These are phyloP conservation scores for Heliothis peltigera DNA, from an alignment of 2,888 invertebrate species.

Conservation along the genomic window DNA sequence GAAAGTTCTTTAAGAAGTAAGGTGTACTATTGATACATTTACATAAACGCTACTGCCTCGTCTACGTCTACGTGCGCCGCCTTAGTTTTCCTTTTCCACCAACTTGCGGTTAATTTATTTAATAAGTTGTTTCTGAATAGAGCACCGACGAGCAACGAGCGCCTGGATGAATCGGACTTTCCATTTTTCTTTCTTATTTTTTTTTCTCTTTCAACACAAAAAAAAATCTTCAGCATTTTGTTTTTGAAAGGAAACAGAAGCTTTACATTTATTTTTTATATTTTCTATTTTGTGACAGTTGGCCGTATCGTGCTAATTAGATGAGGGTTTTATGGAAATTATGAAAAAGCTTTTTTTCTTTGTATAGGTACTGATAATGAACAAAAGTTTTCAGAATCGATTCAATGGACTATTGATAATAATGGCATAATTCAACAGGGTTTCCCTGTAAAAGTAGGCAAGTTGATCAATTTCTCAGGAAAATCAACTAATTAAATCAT, in stretches of 20 bases:
- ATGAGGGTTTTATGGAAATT: conserved; percentile 37
- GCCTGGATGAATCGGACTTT: conserved; percentile 82
- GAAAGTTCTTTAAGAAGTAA: neutral
- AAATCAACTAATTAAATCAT: neutral
- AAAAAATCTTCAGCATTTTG: conserved; percentile 68
- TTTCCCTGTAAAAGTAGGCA: neutral
- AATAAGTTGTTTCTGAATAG: conserved; percentile 88
- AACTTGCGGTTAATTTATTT: conserved; percentile 89
- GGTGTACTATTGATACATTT: conserved; percentile 11
- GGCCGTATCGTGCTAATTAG: conserved; percentile 64
- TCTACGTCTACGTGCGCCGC: conserved; percentile 41
- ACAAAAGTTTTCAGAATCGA: conserved; percentile 2
- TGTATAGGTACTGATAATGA: conserved; percentile 6
- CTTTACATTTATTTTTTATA: conserved; percentile 59
- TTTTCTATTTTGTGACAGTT: conserved; percentile 69
- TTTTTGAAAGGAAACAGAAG: conserved; percentile 68
- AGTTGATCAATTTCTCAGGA: neutral
- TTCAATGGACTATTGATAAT: conserved; percentile 3
- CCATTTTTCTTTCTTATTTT: conserved; percentile 75
- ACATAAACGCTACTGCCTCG: conserved; percentile 42
- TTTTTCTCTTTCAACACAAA: conserved; percentile 57
- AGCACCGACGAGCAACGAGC: conserved; percentile 73
- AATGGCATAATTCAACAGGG: neutral
- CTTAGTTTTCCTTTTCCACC: conserved; percentile 86
- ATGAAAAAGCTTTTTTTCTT: conserved; percentile 27